Base-by-base conservation (phyloP, 2,797 vertebrate genomes). In the Anabacerthia variegaticeps region DNA sequence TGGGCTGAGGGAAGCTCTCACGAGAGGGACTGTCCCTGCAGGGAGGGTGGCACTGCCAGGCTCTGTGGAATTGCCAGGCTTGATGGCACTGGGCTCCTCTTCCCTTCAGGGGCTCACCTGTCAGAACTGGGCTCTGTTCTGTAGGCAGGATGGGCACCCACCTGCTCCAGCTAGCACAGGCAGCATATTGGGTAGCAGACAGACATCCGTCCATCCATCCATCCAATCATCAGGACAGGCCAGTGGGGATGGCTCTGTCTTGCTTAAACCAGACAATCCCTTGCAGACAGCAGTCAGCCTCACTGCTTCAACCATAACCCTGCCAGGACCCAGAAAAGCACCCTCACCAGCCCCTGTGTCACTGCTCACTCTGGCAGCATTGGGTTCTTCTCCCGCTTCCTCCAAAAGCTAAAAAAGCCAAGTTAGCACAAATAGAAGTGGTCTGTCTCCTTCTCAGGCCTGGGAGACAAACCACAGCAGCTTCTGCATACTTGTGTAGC, bases 401-500 rank as follows among this genome's bases (percentile, higher is more conserved):
- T 83, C 67, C 77, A 54, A 20, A 41, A 75, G 52, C 52, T 30
- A 77, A 71, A 85, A 63, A 26, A 48, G 21, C 20, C 66, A 59
- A 67, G 49, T 63, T 10, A 82, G 78, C 24, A 46, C 86, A 82
- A 93, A 87, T 10, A 93, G 66, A 68, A 84, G 56, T 23, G 77
- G 58, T 59, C 61, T 88, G 87, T 81, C 89, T 90, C 87, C 79
- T 94, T 93, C 95, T 89, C 89, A 71, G 82, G 69, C 87, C 88
- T 21, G 67, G 41, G 69, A 93, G 68, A 95, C 89, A 92, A 94
- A 93, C 87, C 87, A 81, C 95, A 92, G 89, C 30, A 8, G 71
- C 79, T 94, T 89, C 85, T 93, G 85, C 85, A 93, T 95, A 66
- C 62, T 95, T 92, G 59, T 48, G 92, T 22, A 88, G 79, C 91